phyloP scores from a whole-genome alignment of 1,140 invertebrate genomes.

The Berghia stephanieae region DNA sequence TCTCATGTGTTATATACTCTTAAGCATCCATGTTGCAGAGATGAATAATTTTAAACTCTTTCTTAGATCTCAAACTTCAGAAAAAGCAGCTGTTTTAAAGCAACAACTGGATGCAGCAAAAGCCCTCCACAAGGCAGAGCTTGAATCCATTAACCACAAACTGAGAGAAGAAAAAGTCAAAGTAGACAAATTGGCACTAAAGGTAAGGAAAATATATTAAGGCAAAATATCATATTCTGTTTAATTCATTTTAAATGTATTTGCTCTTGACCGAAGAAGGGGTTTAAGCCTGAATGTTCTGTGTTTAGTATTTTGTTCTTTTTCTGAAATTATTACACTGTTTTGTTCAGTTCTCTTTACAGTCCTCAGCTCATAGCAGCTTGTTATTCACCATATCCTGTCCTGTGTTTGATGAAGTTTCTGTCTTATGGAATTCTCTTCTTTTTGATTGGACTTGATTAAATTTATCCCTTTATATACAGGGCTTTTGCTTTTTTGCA shows the following conservation, averaged over 20 bases:
- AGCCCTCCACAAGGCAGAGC: conserved; percentile 49
- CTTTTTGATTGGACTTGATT: too few species aligned
- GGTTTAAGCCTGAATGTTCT: background rate
- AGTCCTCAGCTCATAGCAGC: conserved; percentile 2
- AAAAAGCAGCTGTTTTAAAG: too few species aligned
- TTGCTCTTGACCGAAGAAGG: background rate
- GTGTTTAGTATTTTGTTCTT: conserved; percentile 13
- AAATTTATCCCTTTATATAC: too few species aligned
- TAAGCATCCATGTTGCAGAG: too few species aligned
- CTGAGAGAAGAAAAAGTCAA: conserved; percentile 42
- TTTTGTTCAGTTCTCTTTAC: background rate
- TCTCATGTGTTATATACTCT: too few species aligned
- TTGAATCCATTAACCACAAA: conserved; percentile 47
- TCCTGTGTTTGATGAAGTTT: background rate
- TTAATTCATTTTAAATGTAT: conserved; percentile 15
- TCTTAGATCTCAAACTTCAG: too few species aligned
- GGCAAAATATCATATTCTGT: too few species aligned
- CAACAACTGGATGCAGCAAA: conserved; percentile 48
- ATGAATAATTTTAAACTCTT: too few species aligned
- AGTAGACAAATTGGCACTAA: conserved; percentile 37
- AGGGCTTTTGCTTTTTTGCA: too few species aligned
- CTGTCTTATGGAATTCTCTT: too few species aligned
- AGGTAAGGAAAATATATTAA: too few species aligned
- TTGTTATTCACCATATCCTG: too few species aligned
- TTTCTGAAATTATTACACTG: background rate